phyloP scores from a whole-genome alignment of 35 echinoderm and acorn worm genomes.

The Ophioderma brevispina region DNA sequence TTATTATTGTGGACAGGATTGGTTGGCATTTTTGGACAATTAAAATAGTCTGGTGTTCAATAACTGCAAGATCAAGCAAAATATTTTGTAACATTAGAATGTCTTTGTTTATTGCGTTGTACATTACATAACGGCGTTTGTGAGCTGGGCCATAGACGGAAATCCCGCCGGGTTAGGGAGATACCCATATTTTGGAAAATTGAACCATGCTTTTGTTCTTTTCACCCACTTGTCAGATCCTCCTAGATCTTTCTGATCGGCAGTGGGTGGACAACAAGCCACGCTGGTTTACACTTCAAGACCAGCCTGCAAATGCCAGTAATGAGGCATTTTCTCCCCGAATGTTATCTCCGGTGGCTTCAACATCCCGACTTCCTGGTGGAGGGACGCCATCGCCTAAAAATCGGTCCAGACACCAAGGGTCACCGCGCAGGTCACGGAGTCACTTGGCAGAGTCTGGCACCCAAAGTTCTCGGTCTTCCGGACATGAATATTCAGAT shows the following conservation, averaged over 20 bases:
- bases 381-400: neutral
- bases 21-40: too few relatives aligned
- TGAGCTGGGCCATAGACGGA: too few relatives aligned
- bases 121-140: too few relatives aligned
- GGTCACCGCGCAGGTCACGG: constrained; percentile 27
- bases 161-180: too few relatives aligned
- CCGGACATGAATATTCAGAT: constrained; percentile 58
- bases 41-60: too few relatives aligned
- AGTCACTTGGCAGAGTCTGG: constrained; percentile 47
- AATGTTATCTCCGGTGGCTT: constrained; percentile 10
- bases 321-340: constrained; percentile 30
- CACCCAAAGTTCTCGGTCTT: constrained; percentile 55
- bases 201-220: neutral
- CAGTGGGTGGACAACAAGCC: constrained; percentile 81
- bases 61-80: too few relatives aligned
- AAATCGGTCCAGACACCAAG: constrained; percentile 31
- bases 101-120: too few relatives aligned
- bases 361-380: constrained; percentile 6
- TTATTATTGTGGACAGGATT: too few relatives aligned
- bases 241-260: constrained; percentile 81
- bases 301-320: constrained; percentile 30
- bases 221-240: constrained; percentile 37
- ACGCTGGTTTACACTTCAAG: constrained; percentile 79
- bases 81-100: too few relatives aligned
- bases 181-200: too few relatives aligned